Evolutionary conservation across 2,888 invertebrate species (phyloP), one percentile per base, ranked within the genome.

Genomic region (Lasioglossum zephyrum): DNA sequence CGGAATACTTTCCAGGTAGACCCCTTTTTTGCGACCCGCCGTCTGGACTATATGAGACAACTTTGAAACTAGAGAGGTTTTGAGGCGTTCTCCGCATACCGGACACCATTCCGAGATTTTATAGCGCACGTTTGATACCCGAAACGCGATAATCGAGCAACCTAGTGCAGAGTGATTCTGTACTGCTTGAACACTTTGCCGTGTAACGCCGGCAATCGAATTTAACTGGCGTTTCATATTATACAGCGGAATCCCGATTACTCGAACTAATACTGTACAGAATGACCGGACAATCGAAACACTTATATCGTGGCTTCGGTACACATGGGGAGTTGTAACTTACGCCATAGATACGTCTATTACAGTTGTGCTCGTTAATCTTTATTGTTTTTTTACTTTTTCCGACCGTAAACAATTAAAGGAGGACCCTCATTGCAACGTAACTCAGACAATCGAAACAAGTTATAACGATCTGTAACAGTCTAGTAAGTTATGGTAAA

Each of bases 31-130:
- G n/a, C n/a, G n/a, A n/a, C n/a, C n/a, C n/a, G n/a, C n/a, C n/a
- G n/a, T n/a, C n/a, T n/a, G n/a, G n/a, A n/a, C n/a, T n/a, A n/a
- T n/a, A n/a, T n/a, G 49, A 73, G 31, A 31, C 16, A 73, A 36
- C n/a, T 47, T 73, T n/a, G 41, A 31, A 44, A 16, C n/a, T n/a
- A 44, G 73, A 79, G 44, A 73, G 3, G 9, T 82, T 53, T 53
- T 31, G 53, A 36, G 72, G 49, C n/a, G 73, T 66, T 81, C 36
- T 66, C 31, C 31, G 60, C 26, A 26, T 13, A 26, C 60, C 5
- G 26, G 22, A 16, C 44, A 22, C 16, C 18, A 16, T 31, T 31
- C 22, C 22, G 8, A 4, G 66, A 66, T 66, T 36, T 36, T 9
- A 18, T 4, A 5, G 66, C 36, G 36, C 4, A 22, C 2, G 31